These are phyloP conservation scores for Hippotragus niger DNA, from an alignment of 2,113 vertebrate genomes.

Conservation along the genomic window DNA sequence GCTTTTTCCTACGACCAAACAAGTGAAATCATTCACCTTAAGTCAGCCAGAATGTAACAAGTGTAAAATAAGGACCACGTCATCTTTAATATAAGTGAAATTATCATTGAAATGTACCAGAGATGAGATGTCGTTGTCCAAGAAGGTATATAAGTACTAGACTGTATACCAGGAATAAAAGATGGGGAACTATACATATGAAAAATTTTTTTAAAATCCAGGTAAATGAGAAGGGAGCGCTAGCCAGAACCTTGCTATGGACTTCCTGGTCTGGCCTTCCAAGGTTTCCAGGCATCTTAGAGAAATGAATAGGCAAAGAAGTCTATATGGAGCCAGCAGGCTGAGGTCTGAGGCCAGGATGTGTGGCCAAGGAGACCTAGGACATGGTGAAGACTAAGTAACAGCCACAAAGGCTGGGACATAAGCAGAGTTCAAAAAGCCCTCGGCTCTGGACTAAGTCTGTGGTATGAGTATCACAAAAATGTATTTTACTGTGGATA, in stretches of 20 bases:
- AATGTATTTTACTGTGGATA: slow-evolving; percentile 78
- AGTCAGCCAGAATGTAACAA: slow-evolving; percentile 5
- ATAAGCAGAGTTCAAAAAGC: slow-evolving; percentile 42
- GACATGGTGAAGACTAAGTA: neutral
- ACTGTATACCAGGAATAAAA: neutral
- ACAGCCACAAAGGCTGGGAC: neutral
- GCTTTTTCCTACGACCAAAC: slow-evolving; percentile 7
- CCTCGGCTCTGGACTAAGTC: slow-evolving; percentile 49
- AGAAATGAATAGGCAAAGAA: neutral
- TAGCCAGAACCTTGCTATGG: neutral
- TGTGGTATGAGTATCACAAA: slow-evolving; percentile 71
- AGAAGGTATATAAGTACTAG: neutral
- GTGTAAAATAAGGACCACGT: neutral
- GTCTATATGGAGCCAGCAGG: neutral
- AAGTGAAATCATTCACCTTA: slow-evolving; percentile 21
- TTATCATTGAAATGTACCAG: neutral
- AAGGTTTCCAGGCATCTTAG: neutral
- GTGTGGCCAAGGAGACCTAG: neutral
- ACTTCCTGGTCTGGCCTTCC: neutral
- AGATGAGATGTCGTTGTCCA: neutral
- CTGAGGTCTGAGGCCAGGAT: neutral
- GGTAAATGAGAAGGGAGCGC: neutral
- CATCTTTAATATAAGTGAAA: neutral
- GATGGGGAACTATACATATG: neutral
- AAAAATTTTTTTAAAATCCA: neutral